Percentiles rank a stretch among this genome's conserved stretches.
These are phyloP conservation scores for Myripristis jacobus DNA, from an alignment of 2,797 vertebrate genomes.

Conservation along the genomic window DNA sequence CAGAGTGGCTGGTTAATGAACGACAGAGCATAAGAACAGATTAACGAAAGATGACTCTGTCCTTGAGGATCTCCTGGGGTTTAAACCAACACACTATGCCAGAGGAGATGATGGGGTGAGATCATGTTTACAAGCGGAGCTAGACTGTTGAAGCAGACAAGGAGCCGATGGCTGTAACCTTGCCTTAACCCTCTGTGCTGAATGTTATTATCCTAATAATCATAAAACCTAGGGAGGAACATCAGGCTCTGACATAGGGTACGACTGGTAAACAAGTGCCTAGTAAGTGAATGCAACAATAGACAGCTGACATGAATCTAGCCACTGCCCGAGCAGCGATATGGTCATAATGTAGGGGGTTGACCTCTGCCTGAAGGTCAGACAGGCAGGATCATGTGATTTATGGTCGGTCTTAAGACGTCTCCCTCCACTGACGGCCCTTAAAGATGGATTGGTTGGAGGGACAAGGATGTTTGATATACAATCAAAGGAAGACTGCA, in stretches of 20 bases:
- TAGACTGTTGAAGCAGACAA: conserved; percentile 30
- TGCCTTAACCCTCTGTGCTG: conserved; percentile 23
- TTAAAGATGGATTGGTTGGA: conserved; percentile 17
- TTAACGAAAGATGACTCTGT: conserved; percentile 62
- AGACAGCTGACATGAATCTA: conserved; percentile 8
- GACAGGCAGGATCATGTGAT: conserved; percentile 48
- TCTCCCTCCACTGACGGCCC: conserved; percentile 18
- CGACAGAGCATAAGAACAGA: conserved; percentile 54
- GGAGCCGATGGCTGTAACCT: conserved; percentile 17
- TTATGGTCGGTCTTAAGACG: conserved; percentile 51
- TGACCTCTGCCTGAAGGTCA: conserved; percentile 62
- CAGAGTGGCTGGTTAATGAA: conserved; percentile 61
- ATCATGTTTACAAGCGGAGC: conserved; percentile 61
- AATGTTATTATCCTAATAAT: conserved; percentile 23
- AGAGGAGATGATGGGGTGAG: conserved; percentile 39
- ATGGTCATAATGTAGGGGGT: conserved; percentile 29
- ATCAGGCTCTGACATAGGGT: conserved; percentile 14
- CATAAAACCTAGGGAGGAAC: conserved; percentile 23
- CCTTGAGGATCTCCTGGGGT: conserved; percentile 56
- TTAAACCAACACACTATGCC: conserved; percentile 45
- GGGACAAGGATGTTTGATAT: conserved; percentile 17
- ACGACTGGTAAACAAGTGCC: background rate
- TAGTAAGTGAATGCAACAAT: background rate
- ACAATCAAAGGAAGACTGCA: background rate
- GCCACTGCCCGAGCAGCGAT: conserved; percentile 5